Percentiles rank a stretch among this genome's conserved stretches.
Evolutionary conservation across 2,797 vertebrate genomes (phyloP).

Genomic region (Streptopelia turtur): DNA sequence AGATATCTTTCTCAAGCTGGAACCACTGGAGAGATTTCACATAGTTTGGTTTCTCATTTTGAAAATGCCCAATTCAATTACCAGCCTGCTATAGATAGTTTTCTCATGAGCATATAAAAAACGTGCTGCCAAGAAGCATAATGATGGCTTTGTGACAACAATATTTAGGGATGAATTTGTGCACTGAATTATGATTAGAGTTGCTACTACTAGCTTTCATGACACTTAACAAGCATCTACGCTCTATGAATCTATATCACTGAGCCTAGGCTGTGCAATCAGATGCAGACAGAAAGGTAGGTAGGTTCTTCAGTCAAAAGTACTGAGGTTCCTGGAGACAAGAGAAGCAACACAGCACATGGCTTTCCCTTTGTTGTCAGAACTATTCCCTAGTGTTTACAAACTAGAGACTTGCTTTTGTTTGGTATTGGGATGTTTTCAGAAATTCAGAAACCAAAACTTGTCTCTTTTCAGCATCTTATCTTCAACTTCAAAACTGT

Average conservation of each 20-base stretch:
- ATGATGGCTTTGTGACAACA: neutral
- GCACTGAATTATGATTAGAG: constrained; percentile 26
- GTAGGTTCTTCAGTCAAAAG: neutral
- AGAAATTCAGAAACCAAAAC: neutral
- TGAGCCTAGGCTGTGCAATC: neutral
- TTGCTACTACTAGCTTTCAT: constrained; percentile 22
- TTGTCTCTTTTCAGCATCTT: neutral
- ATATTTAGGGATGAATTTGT: constrained; percentile 15
- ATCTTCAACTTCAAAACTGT: neutral
- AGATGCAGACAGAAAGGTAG: neutral
- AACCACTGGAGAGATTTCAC: neutral
- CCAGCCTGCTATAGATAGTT: neutral
- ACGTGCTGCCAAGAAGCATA: neutral
- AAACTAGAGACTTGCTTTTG: neutral
- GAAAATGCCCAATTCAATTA: constrained; percentile 2
- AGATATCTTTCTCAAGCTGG: neutral
- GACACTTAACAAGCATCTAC: neutral
- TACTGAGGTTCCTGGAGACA: neutral
- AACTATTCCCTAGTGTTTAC: neutral
- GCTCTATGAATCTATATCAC: neutral
- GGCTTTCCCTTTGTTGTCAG: neutral
- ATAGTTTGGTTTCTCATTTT: neutral
- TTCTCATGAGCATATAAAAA: neutral
- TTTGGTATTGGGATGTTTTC: neutral
- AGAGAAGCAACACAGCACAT: neutral